Evolutionary conservation across 1,140 invertebrate genomes (phyloP), one percentile per base, ranked within the genome.

Genomic region (Mya arenaria): DNA sequence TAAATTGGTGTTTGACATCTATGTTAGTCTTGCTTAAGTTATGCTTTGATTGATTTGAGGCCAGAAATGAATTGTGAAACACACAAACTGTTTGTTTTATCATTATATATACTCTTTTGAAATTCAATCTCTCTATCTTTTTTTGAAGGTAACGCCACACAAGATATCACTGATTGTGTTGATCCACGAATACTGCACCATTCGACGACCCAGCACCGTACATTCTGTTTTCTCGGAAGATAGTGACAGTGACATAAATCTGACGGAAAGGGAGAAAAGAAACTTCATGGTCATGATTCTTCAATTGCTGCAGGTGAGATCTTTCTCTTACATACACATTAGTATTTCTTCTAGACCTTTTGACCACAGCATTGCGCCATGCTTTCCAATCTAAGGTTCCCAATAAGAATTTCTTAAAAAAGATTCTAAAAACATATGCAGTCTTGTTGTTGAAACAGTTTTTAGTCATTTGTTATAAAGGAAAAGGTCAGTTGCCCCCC

Each of bases 141-240:
- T 48, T 62, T 48, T 37, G 17, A 25, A 80, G 77, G 88, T 92
- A 4, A 92, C 90, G 8, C 86, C 91, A n/a, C 90, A 92, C 84
- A 92, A 92, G 80, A 85, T 92, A 68, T 85, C 90, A 0, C 62
- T 92, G 30, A 83, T 92, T 37, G 85, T 90, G 37, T 52, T 92
- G 48, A 85, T 92, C 15, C 81, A 89, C 55, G 90, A 92, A 74
- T 90, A 92, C 66, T 89, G 89, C 65, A 39, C 66, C 34, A 71
- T 89, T 23, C 85, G 82, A 44, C 79, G 71, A 48, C 48, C 69
- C 23, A 75, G 65, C 25, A n/a, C 23, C 5, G 15, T 58, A 19
- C 28, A 10, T 30, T 25, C 23, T 23, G 71, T 39, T 25, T 73
- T 30, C 32, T 60, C 77, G 48, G 37, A 77, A 25, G 79, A 74